These are phyloP conservation scores for Microvelia longipes DNA, from an alignment of 1,140 invertebrate species.

Conservation along the genomic window DNA sequence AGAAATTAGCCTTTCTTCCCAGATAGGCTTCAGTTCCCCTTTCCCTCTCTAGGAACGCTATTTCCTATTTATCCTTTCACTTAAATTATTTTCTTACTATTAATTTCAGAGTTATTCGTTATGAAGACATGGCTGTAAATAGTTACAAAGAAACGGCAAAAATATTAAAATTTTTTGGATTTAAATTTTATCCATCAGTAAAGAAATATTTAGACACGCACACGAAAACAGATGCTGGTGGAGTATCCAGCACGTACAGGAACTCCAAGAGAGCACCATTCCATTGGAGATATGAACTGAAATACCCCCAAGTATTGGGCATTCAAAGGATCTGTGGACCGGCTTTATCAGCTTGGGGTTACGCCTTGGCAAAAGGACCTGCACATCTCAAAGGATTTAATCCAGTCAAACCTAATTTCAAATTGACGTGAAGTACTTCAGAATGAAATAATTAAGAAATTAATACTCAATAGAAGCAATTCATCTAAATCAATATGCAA, in stretches of 20 bases:
- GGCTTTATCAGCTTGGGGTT: slow-evolving; percentile 72
- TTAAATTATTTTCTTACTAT: too few species aligned
- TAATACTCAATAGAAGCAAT: too few species aligned
- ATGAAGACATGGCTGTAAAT: slow-evolving; percentile 68
- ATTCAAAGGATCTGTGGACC: slow-evolving; percentile 47
- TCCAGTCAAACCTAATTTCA: slow-evolving; percentile 28
- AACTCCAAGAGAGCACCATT: slow-evolving; percentile 68
- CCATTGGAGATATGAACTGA: slow-evolving; percentile 61
- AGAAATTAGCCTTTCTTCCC: too few species aligned
- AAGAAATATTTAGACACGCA: slow-evolving; percentile 61
- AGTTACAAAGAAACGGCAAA: slow-evolving; percentile 50
- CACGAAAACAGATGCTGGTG: slow-evolving; percentile 58
- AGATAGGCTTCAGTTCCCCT: too few species aligned
- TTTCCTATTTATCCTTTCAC: too few species aligned
- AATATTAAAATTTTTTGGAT: slow-evolving; percentile 59
- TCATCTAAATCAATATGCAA: too few species aligned
- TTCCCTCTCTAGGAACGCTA: too few species aligned
- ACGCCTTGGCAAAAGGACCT: slow-evolving; percentile 36
- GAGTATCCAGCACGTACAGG: slow-evolving; percentile 66
- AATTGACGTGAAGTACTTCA: too few species aligned
- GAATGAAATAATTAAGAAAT: too few species aligned
- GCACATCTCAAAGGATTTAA: slow-evolving; percentile 39
- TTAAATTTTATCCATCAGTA: slow-evolving; percentile 51
- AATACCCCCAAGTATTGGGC: slow-evolving; percentile 44
- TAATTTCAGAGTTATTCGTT: slow-evolving; percentile 56